A percentile compares a stretch with the other conserved stretches of the same genome.
Evolutionary conservation across 1,140 invertebrate genomes (phyloP).

Genomic region (Trachymyrmex septentrionalis): DNA sequence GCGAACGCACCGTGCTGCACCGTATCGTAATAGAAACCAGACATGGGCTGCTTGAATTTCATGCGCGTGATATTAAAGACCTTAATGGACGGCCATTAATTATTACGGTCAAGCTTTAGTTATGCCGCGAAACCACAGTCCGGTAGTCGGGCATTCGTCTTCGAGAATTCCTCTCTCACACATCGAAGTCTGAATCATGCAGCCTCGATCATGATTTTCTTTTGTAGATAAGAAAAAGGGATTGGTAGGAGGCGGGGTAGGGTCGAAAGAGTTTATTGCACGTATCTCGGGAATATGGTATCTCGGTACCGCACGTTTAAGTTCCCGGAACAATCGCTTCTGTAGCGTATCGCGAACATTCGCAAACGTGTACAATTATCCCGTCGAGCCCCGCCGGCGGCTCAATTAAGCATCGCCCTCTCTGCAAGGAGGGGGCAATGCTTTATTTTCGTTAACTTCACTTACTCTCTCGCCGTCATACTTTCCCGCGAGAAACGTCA

Average conservation of each 20-base stretch:
- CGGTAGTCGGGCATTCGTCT: conserved; percentile 81
- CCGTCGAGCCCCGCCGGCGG: conserved; percentile 61
- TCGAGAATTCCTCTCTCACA: conserved; percentile 83
- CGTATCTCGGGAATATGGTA: conserved; percentile 68
- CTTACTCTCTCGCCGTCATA: conserved; percentile 30
- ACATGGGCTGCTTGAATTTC: conserved; percentile 75
- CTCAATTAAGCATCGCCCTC: conserved; percentile 69
- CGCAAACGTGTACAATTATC: conserved; percentile 73
- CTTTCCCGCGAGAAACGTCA: conserved; percentile 27
- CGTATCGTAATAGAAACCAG: conserved; percentile 37
- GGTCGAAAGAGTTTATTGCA: conserved; percentile 74
- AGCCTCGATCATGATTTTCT: background rate
- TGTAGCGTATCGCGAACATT: conserved; percentile 69
- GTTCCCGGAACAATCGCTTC: conserved; percentile 73
- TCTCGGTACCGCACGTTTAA: conserved; percentile 69
- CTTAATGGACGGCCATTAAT: conserved; percentile 84
- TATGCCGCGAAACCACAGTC: conserved; percentile 68
- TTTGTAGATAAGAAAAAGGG: conserved; percentile 5
- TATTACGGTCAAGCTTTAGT: conserved; percentile 71
- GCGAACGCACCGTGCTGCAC: background rate
- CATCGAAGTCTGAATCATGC: conserved; percentile 67
- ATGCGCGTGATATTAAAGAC: conserved; percentile 84
- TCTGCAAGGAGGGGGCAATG: conserved; percentile 3
- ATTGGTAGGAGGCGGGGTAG: background rate
- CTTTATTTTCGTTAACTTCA: conserved; percentile 56